Percentiles rank a stretch among this genome's conserved stretches.
These are phyloP conservation scores for Stenodema calcarata DNA, from an alignment of 2,888 invertebrate genomes.

Conservation along the genomic window DNA sequence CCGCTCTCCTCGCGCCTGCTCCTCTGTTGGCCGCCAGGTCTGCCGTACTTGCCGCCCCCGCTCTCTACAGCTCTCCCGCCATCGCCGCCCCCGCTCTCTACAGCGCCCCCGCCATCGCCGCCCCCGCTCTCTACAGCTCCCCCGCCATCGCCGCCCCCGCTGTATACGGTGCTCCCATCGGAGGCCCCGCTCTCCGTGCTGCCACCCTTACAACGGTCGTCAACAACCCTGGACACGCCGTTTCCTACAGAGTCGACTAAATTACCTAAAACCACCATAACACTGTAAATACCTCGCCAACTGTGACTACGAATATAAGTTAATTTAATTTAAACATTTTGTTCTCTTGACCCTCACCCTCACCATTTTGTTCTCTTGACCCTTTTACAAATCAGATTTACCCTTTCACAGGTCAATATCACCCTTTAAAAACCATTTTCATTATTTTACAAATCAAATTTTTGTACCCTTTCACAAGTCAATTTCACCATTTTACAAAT, in stretches of 20 bases:
- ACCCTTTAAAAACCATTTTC: too few species aligned
- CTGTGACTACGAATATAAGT: conserved; percentile 36
- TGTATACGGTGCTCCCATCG: conserved; percentile 54
- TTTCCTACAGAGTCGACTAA: conserved; percentile 62
- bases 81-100: conserved; percentile 56
- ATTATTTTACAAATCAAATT: too few species aligned
- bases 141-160: conserved; percentile 56
- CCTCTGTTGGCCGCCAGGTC: conserved; percentile 52
- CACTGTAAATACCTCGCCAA: conserved; percentile 38
- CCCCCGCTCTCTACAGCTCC: conserved; percentile 45
- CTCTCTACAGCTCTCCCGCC: conserved; percentile 48
- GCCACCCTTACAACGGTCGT: conserved; percentile 61
- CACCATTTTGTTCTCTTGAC: background rate
- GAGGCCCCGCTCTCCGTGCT: conserved; percentile 56
- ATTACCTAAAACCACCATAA: background rate
- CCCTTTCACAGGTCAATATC: too few species aligned
- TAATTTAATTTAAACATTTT: conserved; percentile 9
- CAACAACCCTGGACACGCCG: conserved; percentile 63
- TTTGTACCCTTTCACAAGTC: too few species aligned
- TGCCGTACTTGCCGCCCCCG: conserved; percentile 57
- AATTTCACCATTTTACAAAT: too few species aligned
- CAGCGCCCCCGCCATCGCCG: conserved; percentile 55
- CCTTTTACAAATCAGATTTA: too few species aligned
- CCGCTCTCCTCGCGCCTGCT: conserved; percentile 56
- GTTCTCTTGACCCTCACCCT: too few species aligned